phyloP scores from a whole-genome alignment of 2,797 vertebrate genomes.

The Acipenser oxyrinchus region DNA sequence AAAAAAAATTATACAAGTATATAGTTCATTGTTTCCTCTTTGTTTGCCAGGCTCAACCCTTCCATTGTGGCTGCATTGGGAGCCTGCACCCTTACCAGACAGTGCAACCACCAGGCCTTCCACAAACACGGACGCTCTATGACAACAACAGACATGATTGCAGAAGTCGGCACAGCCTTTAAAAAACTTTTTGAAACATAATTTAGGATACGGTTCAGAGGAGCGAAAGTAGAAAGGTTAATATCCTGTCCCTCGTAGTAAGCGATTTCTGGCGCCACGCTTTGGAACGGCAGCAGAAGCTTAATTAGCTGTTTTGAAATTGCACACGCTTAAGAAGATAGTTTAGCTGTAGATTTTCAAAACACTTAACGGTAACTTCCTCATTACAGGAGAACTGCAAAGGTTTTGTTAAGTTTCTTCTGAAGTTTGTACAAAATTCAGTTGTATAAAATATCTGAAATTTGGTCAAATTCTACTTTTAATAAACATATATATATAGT shows the following conservation, averaged over 20 bases:
- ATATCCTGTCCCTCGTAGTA: neutral
- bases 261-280: neutral
- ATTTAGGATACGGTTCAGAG: constrained; percentile 34
- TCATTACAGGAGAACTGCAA: constrained; percentile 16
- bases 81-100: constrained; percentile 81
- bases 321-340: constrained; percentile 1
- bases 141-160: constrained; percentile 89
- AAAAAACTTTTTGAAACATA: constrained; percentile 83
- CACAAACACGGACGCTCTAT: constrained; percentile 79
- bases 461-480: constrained; percentile 1
- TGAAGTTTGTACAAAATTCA: constrained; percentile 1
- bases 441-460: neutral
- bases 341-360: constrained; percentile 16
- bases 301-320: constrained; percentile 5
- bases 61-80: constrained; percentile 84
- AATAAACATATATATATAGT: neutral
- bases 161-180: constrained; percentile 85
- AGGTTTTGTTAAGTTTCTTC: constrained; percentile 6
- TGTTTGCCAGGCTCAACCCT: constrained; percentile 68
- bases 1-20: neutral
- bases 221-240: constrained; percentile 28
- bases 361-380: constrained; percentile 4
- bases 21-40: neutral
- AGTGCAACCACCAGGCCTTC: constrained; percentile 89
- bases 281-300: neutral